These are phyloP conservation scores for Dryomyza anilis DNA, from an alignment of 2,888 invertebrate species.

Conservation along the genomic window DNA sequence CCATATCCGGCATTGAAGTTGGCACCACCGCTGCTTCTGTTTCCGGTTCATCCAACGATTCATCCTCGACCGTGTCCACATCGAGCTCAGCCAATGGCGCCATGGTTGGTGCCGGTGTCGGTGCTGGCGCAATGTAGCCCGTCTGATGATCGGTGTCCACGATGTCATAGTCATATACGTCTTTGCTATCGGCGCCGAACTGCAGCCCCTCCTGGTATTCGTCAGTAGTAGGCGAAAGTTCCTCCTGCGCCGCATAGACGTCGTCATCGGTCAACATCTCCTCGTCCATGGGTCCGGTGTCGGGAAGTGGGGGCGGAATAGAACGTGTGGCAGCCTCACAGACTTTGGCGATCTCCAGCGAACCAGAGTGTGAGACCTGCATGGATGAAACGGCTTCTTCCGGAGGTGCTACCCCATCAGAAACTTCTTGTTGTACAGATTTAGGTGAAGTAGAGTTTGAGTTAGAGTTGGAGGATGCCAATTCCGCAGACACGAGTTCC, in stretches of 20 bases:
- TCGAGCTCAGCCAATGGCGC: conserved; percentile 75
- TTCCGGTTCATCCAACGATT: conserved; percentile 60
- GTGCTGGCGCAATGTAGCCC: conserved; percentile 56
- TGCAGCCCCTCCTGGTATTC: conserved; percentile 59
- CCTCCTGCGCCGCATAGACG: conserved; percentile 40
- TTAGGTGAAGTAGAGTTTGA: conserved; percentile 15
- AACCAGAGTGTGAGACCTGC: not conserved
- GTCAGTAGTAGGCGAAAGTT: conserved; percentile 59
- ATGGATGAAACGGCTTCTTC: not conserved
- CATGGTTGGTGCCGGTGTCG: conserved; percentile 61
- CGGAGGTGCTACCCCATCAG: not conserved
- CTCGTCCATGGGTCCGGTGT: conserved; percentile 32
- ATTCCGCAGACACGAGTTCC: not conserved
- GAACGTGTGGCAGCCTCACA: not conserved
- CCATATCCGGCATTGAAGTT: not conserved
- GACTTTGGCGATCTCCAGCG: not conserved
- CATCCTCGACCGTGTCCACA: conserved; percentile 72
- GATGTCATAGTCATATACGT: conserved; percentile 53
- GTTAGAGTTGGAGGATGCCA: not conserved
- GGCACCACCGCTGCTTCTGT: conserved; percentile 1
- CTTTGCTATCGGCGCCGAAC: conserved; percentile 47
- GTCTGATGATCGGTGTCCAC: conserved; percentile 45
- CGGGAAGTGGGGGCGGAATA: conserved; percentile 28
- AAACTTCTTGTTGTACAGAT: not conserved
- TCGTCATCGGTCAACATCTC: not conserved